These are phyloP conservation scores for Ptycholaimellus sp. DNA, from an alignment of 2,888 invertebrate species.

Conservation along the genomic window DNA sequence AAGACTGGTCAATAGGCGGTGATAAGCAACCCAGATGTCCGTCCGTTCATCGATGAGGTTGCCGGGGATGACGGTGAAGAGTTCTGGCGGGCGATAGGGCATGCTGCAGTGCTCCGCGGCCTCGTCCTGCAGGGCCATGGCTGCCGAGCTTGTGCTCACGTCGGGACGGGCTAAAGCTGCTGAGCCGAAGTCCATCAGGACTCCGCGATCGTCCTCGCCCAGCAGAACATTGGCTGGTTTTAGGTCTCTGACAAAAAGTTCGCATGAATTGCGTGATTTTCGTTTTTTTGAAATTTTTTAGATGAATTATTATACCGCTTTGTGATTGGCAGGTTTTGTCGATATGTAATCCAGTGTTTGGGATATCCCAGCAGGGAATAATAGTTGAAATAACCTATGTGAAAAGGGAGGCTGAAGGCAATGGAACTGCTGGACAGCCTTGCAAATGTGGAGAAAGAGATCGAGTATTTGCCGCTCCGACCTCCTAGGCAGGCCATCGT, in stretches of 20 bases:
- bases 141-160: constrained; percentile 25
- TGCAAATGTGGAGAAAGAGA: constrained; percentile 47
- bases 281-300: too few species aligned
- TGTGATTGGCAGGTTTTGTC: too few species aligned
- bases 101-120: constrained; percentile 63
- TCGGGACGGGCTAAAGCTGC: constrained; percentile 27
- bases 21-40: constrained; percentile 75
- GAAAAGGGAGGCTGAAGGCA: constrained; percentile 37
- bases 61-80: constrained; percentile 58
- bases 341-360: too few species aligned
- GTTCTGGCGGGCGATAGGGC: constrained; percentile 62
- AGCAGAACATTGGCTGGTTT: constrained; percentile 62
- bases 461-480: constrained; percentile 41
- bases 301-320: too few species aligned
- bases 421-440: constrained; percentile 49
- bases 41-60: constrained; percentile 55
- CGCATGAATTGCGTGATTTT: too few species aligned
- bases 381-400: not conserved
- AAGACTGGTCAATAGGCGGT: too few species aligned
- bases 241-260: constrained; percentile 44
- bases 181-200: constrained; percentile 57
- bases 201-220: constrained; percentile 41
- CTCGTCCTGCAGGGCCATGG: constrained; percentile 40
- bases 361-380: too few species aligned
- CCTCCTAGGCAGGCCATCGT: constrained; percentile 39